These are phyloP conservation scores for Idaea aversata DNA, from an alignment of 2,888 invertebrate species.

Conservation along the genomic window DNA sequence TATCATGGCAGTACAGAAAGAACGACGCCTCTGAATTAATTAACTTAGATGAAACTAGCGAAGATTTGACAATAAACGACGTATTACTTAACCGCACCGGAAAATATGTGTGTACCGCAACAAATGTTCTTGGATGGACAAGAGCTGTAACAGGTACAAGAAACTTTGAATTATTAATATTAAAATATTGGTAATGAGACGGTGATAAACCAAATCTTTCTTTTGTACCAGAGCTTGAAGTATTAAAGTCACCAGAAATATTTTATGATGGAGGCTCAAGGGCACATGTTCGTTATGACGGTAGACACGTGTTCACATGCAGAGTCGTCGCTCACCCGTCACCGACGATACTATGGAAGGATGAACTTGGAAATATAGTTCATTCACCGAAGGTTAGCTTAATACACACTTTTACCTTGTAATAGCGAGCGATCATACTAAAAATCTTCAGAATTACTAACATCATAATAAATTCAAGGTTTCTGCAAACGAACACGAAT, in stretches of 20 bases:
- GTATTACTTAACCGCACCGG: conserved; percentile 2
- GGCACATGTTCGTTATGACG: conserved; percentile 11
- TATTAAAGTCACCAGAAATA: conserved; percentile 10
- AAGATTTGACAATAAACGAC: conserved; percentile 8
- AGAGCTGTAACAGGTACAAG: too few species aligned
- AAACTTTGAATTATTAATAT: too few species aligned
- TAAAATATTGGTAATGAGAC: too few species aligned
- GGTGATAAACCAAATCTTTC: not conserved
- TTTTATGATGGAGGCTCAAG: conserved; percentile 10
- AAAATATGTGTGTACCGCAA: too few species aligned
- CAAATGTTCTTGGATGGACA: too few species aligned
- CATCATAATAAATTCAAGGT: too few species aligned
- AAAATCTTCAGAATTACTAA: too few species aligned
- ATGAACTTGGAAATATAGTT: not conserved
- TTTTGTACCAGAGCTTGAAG: conserved; percentile 14
- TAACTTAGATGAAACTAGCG: conserved; percentile 2
- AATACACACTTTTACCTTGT: too few species aligned
- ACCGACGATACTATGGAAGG: conserved; percentile 15
- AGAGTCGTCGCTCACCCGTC: conserved; percentile 12
- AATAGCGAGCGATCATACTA: too few species aligned
- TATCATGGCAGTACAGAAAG: conserved; percentile 11
- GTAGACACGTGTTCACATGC: conserved; percentile 10
- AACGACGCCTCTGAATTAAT: conserved; percentile 1
- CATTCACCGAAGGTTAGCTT: too few species aligned
- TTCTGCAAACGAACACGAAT: too few species aligned